phyloP scores from a whole-genome alignment of 2,113 vertebrate species.

The Dendrocopos noguchii region DNA sequence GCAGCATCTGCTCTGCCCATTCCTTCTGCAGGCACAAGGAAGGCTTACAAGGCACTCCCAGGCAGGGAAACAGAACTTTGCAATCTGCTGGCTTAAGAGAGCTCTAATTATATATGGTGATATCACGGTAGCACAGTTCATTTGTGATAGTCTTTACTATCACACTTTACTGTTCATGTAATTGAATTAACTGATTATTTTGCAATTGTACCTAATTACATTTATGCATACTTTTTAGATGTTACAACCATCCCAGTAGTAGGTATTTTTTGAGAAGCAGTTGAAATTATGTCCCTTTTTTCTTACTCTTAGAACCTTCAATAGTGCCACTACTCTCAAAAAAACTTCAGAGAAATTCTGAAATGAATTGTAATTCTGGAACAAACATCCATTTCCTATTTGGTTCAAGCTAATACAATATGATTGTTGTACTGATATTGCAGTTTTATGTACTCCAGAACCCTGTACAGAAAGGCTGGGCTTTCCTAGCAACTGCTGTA shows the following conservation, averaged over 20 bases:
- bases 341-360: not conserved
- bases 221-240: not conserved
- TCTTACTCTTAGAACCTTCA: not conserved
- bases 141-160: not conserved
- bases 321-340: not conserved
- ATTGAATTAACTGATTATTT: not conserved
- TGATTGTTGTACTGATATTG: not conserved
- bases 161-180: not conserved
- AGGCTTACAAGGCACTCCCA: not conserved
- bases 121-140: not conserved
- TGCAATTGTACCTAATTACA: not conserved
- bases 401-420: not conserved
- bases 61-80: not conserved
- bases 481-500: not conserved
- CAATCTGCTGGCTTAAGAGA: not conserved
- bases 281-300: conserved; percentile 1
- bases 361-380: not conserved
- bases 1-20: not conserved
- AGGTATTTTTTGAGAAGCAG: not conserved
- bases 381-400: not conserved
- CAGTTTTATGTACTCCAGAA: conserved; percentile 25
- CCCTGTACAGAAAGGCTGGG: not conserved
- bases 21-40: not conserved
- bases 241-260: not conserved
- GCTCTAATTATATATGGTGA: not conserved